Percentiles rank a stretch among this genome's conserved stretches.
Evolutionary conservation across 2,113 vertebrate genomes (phyloP).

Genomic region (Collichthys lucidus): DNA sequence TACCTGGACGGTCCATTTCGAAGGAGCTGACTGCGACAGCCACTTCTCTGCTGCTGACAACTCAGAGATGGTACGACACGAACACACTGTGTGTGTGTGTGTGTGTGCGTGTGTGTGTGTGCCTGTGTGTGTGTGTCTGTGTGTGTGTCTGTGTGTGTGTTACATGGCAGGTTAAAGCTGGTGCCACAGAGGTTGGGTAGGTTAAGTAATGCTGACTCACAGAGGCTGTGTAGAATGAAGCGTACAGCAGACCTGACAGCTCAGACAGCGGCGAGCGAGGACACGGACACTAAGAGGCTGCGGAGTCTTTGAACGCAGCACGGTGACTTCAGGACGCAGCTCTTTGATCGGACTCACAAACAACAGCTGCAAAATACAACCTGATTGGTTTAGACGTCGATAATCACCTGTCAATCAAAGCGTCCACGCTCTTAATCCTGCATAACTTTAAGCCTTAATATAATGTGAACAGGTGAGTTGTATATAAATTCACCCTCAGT

Average conservation of each 20-base stretch:
- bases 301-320: slow-evolving; percentile 7
- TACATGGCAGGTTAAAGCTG: slow-evolving; percentile 14
- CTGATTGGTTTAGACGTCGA: too few species aligned
- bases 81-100: too few species aligned
- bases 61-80: slow-evolving; percentile 88
- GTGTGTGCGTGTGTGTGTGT: too few species aligned
- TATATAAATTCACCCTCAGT: too few species aligned
- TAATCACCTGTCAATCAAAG: too few species aligned
- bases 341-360: background rate
- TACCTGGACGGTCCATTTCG: slow-evolving; percentile 96
- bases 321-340: background rate
- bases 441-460: too few species aligned
- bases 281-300: background rate
- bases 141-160: background rate
- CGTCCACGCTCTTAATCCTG: too few species aligned
- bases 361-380: too few species aligned
- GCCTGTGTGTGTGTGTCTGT: too few species aligned
- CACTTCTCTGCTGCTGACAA: slow-evolving; percentile 87
- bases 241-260: slow-evolving; percentile 27
- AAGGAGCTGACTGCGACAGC: slow-evolving; percentile 94
- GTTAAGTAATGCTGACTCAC: slow-evolving; percentile 42
- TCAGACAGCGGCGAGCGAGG: slow-evolving; percentile 6
- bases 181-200: slow-evolving; percentile 9
- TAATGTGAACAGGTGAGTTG: too few species aligned
- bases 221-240: slow-evolving; percentile 12